These are phyloP conservation scores for Cylindroiulus punctatus DNA, from an alignment of 2,888 invertebrate genomes.

Conservation along the genomic window DNA sequence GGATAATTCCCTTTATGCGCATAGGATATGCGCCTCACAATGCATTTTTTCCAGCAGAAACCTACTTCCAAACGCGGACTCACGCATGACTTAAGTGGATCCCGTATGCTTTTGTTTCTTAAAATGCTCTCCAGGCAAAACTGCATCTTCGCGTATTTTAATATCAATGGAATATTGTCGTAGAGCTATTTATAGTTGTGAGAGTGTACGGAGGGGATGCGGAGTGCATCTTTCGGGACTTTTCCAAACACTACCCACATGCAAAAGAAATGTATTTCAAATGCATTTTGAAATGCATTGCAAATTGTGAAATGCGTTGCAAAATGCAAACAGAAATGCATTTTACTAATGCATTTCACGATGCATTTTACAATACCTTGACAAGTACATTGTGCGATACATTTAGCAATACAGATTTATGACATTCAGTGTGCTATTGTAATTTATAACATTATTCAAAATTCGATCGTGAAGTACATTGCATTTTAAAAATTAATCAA, in stretches of 20 bases:
- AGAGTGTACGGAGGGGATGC: neutral
- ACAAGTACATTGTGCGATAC: no score
- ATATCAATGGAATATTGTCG: slow-evolving; percentile 22
- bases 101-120: slow-evolving; percentile 35
- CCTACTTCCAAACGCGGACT: neutral
- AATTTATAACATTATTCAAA: no score
- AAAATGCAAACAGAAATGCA: no score
- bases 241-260: neutral
- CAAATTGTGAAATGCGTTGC: no score
- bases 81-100: slow-evolving; percentile 21
- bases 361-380: no score
- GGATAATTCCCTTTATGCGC: slow-evolving; percentile 39
- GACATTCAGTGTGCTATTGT: no score
- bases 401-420: no score
- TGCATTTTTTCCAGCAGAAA: neutral
- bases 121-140: slow-evolving; percentile 36
- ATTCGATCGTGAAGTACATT: no score
- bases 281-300: no score
- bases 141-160: slow-evolving; percentile 39
- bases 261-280: no score
- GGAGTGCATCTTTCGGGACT: neutral
- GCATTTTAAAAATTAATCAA: no score
- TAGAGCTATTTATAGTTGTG: neutral
- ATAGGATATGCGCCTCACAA: neutral
- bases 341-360: no score